Evolutionary conservation across 2,888 invertebrate species (phyloP), one percentile per base, ranked within the genome.

Genomic region (Drosophila conformis): DNA sequence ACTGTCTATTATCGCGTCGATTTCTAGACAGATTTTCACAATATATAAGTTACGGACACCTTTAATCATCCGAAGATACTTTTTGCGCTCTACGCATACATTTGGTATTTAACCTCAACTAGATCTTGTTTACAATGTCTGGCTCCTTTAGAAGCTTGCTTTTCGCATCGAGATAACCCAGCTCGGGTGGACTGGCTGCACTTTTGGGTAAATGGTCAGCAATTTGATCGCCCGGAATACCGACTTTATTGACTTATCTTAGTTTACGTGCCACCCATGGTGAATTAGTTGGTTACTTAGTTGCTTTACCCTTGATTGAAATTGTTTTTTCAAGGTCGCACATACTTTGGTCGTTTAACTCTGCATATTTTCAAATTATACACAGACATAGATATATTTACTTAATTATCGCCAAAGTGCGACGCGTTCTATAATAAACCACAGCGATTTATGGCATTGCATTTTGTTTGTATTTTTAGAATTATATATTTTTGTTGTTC

Each of bases 391-490:
- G 11, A 3, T 61, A n/a, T 57, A 38, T 62, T 60, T 64, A 52
- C 60, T 54, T 53, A 48, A 60, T 49, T 51, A 54, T 53, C 42
- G 29, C 21, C 33, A 69, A 56, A 7, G 40, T 56, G 33, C 61
- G 54, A 52, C 54, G 60, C 18, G 18, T 25, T 36, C 48, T 53
- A 60, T 60, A 67, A 58, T 56, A 68, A 63, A 36, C 36, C 36
- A 11, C 31, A 15, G 25, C 42, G n/a, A 69, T 66, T 65, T 62
- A 66, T 77, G 62, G 38, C 56, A 51, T 18, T 74, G 75, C 62
- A 77, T 5, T 74, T 56, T 31, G 18, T 40, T 42, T 1, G 13
- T 68, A 73, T 76, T 64, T 67, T 61, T 64, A 60, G 62, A 46
- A 70, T 29, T 48, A 10, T 15, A 57, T 31, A 40, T 54, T n/a